Base-by-base conservation (phyloP, 1,140 invertebrate species). In the Eueides isabella region DNA sequence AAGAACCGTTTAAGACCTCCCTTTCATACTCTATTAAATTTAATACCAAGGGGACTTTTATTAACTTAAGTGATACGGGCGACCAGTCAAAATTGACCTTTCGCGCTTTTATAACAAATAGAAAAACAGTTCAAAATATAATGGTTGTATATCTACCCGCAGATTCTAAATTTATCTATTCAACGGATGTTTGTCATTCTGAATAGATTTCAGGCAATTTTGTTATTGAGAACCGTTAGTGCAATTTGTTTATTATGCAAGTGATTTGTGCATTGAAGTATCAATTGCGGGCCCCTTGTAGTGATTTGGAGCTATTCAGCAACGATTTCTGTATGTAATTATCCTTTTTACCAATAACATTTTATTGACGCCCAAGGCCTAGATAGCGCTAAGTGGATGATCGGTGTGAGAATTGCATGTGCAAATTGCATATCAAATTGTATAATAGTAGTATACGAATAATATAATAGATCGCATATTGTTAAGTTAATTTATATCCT, bases 11-110 rank as follows among this genome's bases (percentile, higher is more conserved):
- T 89, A 82, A 79, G 78, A 79, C 79, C 82, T 84, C 84, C 89
- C 88, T 92, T 90, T 89, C 90, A 92, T 87, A 90, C 82, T 85
- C 86, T 85, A 89, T 90, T 91, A 90, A 90, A 91, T 90, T 87
- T 89, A 88, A 88, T 91, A 85, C 77, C 84, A 86, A 91, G 89
- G 91, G 91, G 91, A 91, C 72, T 85, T 89, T 90, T 90, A 91
- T 92, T 90, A 87, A 87, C 83, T 90, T 90, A 92, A 92, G 87
- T 89, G 87, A 86, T 91, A 91, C 88, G 91, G 89, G 89, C 38
- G 44, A 64, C 85, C 83, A 83, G 64, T 68, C 41, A 80, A 80
- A 62, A 33, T 35, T 85, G 90, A 85, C 77, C 88, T 80, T 79
- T 78, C 69, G 69, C 74, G 75, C 77, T 76, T 76, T 75, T 48